Percentiles rank a stretch among this genome's conserved stretches.
phyloP scores from a whole-genome alignment of 2,113 vertebrate genomes.

The Peucedramus taeniatus region DNA sequence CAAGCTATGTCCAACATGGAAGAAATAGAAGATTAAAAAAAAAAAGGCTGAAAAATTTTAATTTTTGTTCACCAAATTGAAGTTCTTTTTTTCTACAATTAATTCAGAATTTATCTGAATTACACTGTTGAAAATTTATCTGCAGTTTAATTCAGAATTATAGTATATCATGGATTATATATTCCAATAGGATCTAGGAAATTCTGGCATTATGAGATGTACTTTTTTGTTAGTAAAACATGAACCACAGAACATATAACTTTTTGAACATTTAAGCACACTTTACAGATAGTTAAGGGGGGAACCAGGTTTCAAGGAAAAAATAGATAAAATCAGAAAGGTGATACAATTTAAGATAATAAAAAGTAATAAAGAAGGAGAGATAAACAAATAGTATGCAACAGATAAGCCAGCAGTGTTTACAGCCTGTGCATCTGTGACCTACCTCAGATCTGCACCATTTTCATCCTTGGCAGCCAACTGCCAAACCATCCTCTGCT shows the following conservation, averaged over 20 bases:
- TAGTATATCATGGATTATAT: too few species aligned
- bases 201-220: background rate
- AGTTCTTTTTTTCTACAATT: background rate
- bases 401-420: background rate
- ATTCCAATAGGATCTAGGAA: background rate
- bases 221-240: background rate
- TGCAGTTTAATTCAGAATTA: background rate
- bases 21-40: background rate
- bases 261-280: background rate
- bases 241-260: background rate
- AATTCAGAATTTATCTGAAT: background rate
- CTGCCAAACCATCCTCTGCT: background rate
- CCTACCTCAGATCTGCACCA: background rate
- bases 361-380: background rate
- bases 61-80: background rate
- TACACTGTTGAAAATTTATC: too few species aligned
- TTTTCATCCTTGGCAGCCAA: background rate
- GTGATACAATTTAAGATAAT: background rate
- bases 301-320: background rate
- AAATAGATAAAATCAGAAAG: background rate
- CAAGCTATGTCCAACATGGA: background rate
- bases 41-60: rapidly evolving
- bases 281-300: background rate
- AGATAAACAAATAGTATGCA: background rate
- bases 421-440: background rate